Conservation (phyloP, 1,140 invertebrate species). For the Radopholus similis region DNA sequence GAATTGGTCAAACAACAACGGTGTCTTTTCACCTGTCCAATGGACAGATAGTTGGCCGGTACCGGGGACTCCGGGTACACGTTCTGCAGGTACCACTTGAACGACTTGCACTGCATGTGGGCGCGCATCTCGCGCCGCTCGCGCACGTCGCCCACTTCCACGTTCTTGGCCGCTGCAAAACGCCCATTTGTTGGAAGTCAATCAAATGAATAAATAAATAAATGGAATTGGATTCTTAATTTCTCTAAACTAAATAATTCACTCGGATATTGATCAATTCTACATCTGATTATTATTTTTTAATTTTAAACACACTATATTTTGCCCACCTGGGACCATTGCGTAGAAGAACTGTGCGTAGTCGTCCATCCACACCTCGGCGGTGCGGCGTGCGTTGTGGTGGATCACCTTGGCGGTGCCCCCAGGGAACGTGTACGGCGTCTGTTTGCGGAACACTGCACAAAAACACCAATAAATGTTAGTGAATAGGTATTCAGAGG, state of each 20-base stretch:
- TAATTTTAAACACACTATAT: neutral
- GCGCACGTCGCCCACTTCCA: conserved; percentile 72
- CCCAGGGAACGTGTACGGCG: conserved; percentile 87
- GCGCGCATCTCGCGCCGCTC: conserved; percentile 73
- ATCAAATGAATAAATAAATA: neutral
- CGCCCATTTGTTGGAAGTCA: neutral
- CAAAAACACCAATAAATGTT: too few species aligned
- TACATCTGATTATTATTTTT: too few species aligned
- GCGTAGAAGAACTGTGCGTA: conserved; percentile 80
- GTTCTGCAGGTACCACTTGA: conserved; percentile 95
- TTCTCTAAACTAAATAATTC: too few species aligned
- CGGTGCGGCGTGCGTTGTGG: conserved; percentile 45
- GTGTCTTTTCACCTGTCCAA: conserved; percentile 59
- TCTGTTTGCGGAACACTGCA: conserved; percentile 76
- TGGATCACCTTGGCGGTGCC: conserved; percentile 70
- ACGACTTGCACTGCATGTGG: conserved; percentile 85
- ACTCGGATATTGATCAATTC: too few species aligned
- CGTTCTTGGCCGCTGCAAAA: conserved; percentile 39
- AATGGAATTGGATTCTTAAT: too few species aligned
- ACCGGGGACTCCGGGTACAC: conserved; percentile 84
- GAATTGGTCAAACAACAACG: conserved; percentile 60
- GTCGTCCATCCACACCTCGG: conserved; percentile 66
- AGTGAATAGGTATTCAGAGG: too few species aligned
- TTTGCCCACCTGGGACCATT: conserved; percentile 81
- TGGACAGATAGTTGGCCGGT: conserved; percentile 31